Conservation (phyloP, 2,888 invertebrate species). For the Epinotia ramella region DNA sequence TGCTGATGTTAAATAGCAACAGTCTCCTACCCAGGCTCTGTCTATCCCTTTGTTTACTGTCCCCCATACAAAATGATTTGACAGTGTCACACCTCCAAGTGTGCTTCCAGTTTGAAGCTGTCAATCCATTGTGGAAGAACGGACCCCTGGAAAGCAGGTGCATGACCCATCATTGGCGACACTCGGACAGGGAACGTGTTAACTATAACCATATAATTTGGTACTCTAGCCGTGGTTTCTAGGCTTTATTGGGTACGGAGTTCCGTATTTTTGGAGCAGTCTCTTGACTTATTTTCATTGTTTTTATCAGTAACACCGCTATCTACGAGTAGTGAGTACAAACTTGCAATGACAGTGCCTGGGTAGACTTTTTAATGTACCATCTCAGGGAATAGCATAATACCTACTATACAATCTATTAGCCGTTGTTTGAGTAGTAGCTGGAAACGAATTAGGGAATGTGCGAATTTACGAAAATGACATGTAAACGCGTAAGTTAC, state of each 20-base stretch:
- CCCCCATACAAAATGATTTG: no score
- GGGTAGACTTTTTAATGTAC: not conserved
- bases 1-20: not conserved
- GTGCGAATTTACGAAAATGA: conserved; percentile 7
- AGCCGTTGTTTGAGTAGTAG: conserved; percentile 14
- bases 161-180: no score
- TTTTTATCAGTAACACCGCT: not conserved
- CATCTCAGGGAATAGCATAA: not conserved
- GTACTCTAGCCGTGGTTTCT: not conserved
- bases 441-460: not conserved
- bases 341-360: not conserved
- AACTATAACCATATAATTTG: no score
- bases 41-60: not conserved
- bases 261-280: not conserved
- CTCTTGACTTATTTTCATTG: not conserved
- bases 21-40: not conserved
- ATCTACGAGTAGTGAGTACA: not conserved
- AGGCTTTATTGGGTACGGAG: not conserved
- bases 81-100: no score
- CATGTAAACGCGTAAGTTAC: not conserved
- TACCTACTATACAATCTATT: not conserved
- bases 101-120: no score
- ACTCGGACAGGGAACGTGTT: no score
- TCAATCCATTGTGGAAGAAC: no score
- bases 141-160: no score